Evolutionary conservation across 2,113 vertebrate species (phyloP).

Genomic region (Chaenogobius annularis): DNA sequence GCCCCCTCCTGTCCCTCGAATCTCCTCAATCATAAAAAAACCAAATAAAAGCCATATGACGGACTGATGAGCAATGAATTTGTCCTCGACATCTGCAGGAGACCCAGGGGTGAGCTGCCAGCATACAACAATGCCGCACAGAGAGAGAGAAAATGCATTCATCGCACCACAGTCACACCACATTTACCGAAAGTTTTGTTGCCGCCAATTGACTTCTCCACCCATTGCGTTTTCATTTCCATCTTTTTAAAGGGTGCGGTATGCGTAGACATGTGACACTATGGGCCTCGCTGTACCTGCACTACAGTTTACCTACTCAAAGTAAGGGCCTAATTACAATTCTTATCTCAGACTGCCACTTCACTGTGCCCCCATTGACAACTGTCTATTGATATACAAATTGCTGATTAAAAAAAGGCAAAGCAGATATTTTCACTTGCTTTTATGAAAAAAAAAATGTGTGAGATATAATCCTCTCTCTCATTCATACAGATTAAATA

Average conservation of each 20-base stretch:
- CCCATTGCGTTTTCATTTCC: slow-evolving; percentile 52
- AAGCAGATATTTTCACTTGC: slow-evolving; percentile 45
- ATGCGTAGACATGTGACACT: slow-evolving; percentile 14
- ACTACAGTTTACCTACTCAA: slow-evolving; percentile 36
- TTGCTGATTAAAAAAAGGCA: slow-evolving; percentile 47
- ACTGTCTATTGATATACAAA: slow-evolving; percentile 66
- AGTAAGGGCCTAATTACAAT: slow-evolving; percentile 58
- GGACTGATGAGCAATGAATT: slow-evolving; percentile 66
- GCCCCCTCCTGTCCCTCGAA: slow-evolving; percentile 7
- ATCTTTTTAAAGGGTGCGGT: slow-evolving; percentile 30
- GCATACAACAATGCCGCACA: slow-evolving; percentile 49
- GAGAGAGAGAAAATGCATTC: slow-evolving; percentile 57
- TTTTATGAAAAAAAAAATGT: slow-evolving; percentile 39
- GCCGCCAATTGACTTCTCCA: slow-evolving; percentile 58
- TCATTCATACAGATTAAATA: slow-evolving; percentile 67
- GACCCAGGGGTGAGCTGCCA: slow-evolving; percentile 46
- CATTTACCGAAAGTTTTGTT: slow-evolving; percentile 43
- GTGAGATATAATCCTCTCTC: slow-evolving; percentile 61
- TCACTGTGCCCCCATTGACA: slow-evolving; percentile 48
- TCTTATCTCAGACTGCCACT: slow-evolving; percentile 54
- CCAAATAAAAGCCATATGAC: slow-evolving; percentile 22
- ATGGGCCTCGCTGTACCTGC: slow-evolving; percentile 47
- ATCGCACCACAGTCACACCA: slow-evolving; percentile 30
- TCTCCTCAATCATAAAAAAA: slow-evolving; percentile 15
- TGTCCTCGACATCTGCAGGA: slow-evolving; percentile 43